phyloP scores from a whole-genome alignment of 2,113 vertebrate species.

The Ranitomeya variabilis region DNA sequence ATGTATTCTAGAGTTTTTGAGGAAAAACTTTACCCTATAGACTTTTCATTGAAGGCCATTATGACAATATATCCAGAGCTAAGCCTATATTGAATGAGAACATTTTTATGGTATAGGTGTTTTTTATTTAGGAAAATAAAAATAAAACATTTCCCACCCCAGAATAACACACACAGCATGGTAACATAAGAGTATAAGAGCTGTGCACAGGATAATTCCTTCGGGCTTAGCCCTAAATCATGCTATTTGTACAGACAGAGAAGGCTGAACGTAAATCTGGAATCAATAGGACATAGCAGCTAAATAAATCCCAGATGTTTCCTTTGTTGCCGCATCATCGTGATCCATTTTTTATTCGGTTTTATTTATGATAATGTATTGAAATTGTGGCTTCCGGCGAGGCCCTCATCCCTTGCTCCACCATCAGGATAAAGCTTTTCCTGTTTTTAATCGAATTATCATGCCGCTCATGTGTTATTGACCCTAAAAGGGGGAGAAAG shows the following conservation, averaged over 20 bases:
- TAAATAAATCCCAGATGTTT: conserved; percentile 24
- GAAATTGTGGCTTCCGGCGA: neutral
- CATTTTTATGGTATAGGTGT: no score
- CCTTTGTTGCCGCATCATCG: neutral
- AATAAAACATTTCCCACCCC: no score
- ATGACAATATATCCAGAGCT: no score
- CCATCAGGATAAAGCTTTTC: conserved; percentile 6
- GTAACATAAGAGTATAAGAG: neutral
- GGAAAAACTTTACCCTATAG: no score
- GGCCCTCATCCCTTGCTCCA: neutral
- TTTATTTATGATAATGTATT: conserved; percentile 17
- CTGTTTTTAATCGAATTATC: conserved; percentile 36
- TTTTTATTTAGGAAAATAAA: no score
- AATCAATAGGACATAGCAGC: neutral
- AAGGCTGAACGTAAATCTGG: neutral
- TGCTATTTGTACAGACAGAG: neutral
- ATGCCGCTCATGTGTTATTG: conserved; percentile 22
- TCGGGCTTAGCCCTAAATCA: neutral
- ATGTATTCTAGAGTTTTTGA: no score
- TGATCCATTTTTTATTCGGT: neutral
- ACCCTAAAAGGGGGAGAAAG: neutral
- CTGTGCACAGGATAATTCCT: neutral
- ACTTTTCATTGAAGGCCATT: no score
- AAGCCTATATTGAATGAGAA: no score
- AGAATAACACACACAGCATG: no score